Evolutionary conservation across 2,113 vertebrate species (phyloP).

Genomic region (Ceyx cyanopectus): DNA sequence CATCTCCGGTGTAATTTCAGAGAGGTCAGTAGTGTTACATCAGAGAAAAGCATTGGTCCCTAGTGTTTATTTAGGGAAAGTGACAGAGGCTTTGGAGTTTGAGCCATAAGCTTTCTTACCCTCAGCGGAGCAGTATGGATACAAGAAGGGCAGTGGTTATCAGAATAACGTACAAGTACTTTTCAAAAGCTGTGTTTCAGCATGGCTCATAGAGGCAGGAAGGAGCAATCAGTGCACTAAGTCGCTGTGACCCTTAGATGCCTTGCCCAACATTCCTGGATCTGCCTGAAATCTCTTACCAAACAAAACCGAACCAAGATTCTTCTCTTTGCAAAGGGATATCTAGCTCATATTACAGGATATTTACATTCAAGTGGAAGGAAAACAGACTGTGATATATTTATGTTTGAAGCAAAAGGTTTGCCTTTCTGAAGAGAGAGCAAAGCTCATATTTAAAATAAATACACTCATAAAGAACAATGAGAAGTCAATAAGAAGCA

Average conservation of each 20-base stretch:
- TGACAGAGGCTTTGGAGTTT: background rate
- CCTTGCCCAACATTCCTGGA: slow-evolving; percentile 11
- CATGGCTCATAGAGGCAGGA: slow-evolving; percentile 43
- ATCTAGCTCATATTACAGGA: background rate
- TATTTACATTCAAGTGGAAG: slow-evolving; percentile 33
- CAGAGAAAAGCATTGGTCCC: slow-evolving; percentile 10
- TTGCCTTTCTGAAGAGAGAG: background rate
- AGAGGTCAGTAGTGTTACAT: slow-evolving; percentile 49
- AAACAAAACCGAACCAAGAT: slow-evolving; percentile 39
- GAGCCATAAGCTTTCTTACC: slow-evolving; percentile 41
- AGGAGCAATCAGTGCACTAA: slow-evolving; percentile 9
- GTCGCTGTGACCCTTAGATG: slow-evolving; percentile 8
- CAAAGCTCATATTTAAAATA: background rate
- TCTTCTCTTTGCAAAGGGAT: slow-evolving; percentile 30
- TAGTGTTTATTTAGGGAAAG: slow-evolving; percentile 45
- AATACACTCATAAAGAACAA: background rate
- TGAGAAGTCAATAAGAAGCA: background rate
- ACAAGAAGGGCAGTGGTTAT: slow-evolving; percentile 24
- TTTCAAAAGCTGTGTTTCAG: slow-evolving; percentile 23
- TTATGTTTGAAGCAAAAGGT: background rate
- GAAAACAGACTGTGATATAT: background rate
- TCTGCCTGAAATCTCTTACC: slow-evolving; percentile 60
- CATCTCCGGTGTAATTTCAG: slow-evolving; percentile 50
- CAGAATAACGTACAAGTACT: background rate
- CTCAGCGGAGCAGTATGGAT: background rate